Evolutionary conservation across 92 coral and sea anemone species (phyloP), one percentile per base, ranked within the genome.

Genomic region (Desmophyllum pertusum): DNA sequence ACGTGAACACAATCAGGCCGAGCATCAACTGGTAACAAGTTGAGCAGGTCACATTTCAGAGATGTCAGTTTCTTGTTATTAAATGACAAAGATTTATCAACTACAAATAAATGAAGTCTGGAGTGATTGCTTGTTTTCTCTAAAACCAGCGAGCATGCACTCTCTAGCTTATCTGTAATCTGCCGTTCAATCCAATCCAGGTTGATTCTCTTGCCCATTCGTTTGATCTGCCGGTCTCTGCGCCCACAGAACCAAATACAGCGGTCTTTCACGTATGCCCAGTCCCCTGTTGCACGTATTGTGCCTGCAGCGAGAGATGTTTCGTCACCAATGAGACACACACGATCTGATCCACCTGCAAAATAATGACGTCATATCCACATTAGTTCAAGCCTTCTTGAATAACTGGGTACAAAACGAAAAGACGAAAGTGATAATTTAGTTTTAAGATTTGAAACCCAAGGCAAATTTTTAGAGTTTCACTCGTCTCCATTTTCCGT

Each of bases 271-370:
- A 94, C 86, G 71, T 83, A 91, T 4, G 90, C 98, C 83, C 91
- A 79, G 88, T 96, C 98, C 35, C 98, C 98, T 35, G 96, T 92
- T 36, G 95, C 83, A 65, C 98, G 92, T 87, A 94, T 81, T 31
- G 77, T 81, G 57, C 88, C 91, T 21, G 85, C 78, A 13, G 27
- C 29, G 36, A 80, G 78, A 21, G 78, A 75, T 9, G 80, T 88
- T 70, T 96, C 98, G 4, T 92, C 78, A 51, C 85, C 96, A 61
- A 96, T 81, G 84, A 88, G 80, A 81, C 98, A 96, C n/a, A 92
- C 90, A 29, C 98, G 92, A 45, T 94, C 80, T 35, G 52, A 41
- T 10, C 98, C 98, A 77, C 98, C 98, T 96, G 74, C 15, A 80
- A 30, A 18, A 84, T 9, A 8, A 41, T 11, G 15, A 27, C 21